Conservation (phyloP, 2,113 vertebrate species). For the Electrona antarctica region DNA sequence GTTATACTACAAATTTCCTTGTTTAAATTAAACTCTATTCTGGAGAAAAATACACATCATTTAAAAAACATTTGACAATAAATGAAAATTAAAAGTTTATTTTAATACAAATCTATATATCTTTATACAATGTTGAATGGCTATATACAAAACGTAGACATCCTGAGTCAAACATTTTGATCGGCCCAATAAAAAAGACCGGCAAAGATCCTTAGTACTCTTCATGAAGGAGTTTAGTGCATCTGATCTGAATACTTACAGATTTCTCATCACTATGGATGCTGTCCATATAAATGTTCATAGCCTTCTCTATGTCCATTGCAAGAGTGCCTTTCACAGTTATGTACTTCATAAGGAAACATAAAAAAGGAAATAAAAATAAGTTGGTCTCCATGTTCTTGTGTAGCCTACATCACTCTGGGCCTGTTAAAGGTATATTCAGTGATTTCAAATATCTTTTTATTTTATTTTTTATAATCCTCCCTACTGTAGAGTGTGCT, state of each 20-base stretch:
- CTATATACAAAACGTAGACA: constrained; percentile 28
- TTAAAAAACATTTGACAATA: background rate
- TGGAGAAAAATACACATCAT: no score
- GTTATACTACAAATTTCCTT: no score
- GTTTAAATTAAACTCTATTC: no score
- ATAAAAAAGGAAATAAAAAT: background rate
- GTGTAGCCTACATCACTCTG: constrained; percentile 1
- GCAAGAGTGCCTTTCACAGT: constrained; percentile 36
- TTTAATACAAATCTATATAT: constrained; percentile 16
- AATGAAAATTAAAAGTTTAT: constrained; percentile 32
- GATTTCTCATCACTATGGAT: background rate
- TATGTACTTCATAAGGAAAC: constrained; percentile 11
- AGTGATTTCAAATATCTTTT: no score
- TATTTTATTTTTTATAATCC: no score
- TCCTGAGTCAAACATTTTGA: constrained; percentile 3
- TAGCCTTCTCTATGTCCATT: background rate
- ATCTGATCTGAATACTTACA: constrained; percentile 42
- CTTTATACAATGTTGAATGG: constrained; percentile 33
- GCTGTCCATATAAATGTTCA: background rate
- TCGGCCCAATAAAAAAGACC: background rate
- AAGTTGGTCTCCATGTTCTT: background rate
- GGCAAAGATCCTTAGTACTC: background rate
- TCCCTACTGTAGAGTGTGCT: no score
- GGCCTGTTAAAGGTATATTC: background rate
- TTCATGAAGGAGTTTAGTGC: constrained; percentile 21